Evolutionary conservation across 2,113 vertebrate genomes (phyloP), one percentile per base, ranked within the genome.

Genomic region (Ploceus nigricollis): DNA sequence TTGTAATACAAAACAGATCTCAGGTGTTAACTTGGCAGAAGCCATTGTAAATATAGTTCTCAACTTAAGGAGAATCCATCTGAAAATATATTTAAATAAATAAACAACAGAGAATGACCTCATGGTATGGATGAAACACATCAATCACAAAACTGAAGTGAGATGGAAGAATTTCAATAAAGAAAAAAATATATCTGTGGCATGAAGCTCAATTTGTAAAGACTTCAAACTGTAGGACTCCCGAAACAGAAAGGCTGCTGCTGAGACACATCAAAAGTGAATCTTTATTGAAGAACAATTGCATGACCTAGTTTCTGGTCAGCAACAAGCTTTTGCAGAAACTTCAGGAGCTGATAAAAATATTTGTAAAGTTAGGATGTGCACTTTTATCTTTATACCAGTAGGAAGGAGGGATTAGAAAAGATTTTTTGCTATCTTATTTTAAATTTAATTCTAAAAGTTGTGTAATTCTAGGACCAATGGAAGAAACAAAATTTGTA

Each of bases 291-390:
- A 94, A 92, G 90, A 98, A 97, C 95, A 97, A 97, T 96, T 88
- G 88, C 61, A 93, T 97, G 97, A 97, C 97, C 97, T 95, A 97
- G 82, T 97, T 98, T 98, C 94, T 96, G 93, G 94, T 95, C 95
- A 97, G 93, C 68, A 97, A 88, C 70, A 90, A 30, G 63, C 63
- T 94, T 97, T 96, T 97, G 80, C 79, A 94, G 89, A 97, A 97
- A 97, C 60, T 97, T 97, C 87, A 95, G 91, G 83, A 97, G 56
- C 91, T 96, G 89, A 96, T 97, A 90, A 97, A 98, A 96, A 94
- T 53, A 77, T 94, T 80, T 50, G 63, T 85, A 89, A 95, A 97
- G 47, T 90, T 96, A 91, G 40, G 45, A 76, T 80, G 19, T 42
- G 20, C 48, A 90, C 84, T 97, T 97, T 97, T 91, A 96, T 96